Evolutionary conservation across 2,113 vertebrate genomes (phyloP), one percentile per base, ranked within the genome.

Genomic region (Podarcis muralis): DNA sequence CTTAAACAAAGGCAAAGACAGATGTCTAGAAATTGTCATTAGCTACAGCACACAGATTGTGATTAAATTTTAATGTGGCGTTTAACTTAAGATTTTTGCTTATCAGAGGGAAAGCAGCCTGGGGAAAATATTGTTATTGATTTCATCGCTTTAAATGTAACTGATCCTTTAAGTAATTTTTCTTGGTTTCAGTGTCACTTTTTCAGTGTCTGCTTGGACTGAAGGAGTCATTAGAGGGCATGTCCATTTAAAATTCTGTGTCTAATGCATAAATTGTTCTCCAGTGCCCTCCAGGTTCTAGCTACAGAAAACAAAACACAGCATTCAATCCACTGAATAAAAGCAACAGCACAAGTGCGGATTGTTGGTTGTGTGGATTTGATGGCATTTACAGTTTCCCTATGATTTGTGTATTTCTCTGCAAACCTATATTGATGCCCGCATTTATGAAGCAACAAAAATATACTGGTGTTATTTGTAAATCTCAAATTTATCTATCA

Each of bases 111-210:
- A 97, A 97, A 97, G 97, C 97, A 96, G 98, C 96, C 96, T 95
- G 96, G 96, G 96, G 97, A 98, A 99, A 99, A 99, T 99, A 99
- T 99, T 99, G 97, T 98, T 99, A 99, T 99, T 98, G 98, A 99
- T 99, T 98, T 96, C 93, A 97, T 97, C 96, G 95, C 98, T 98
- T 98, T 98, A 98, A 97, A 97, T 96, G 98, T 98, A 99, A 98
- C 96, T 90, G 97, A 99, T 98, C 97, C 96, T 95, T 98, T 98
- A 98, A 98, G 98, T 98, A 98, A 97, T 97, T 98, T 98, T 97
- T 97, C 95, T 96, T 96, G 96, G 97, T 96, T 97, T 97, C 94
- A 95, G 92, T 97, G 95, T 95, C 96, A 96, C 90, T 97, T 97
- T 97, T 96, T 95, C 97, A 98, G 95, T 96, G 96, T 97, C 94